A percentile compares a stretch with the other conserved stretches of the same genome.
Evolutionary conservation across 2,113 vertebrate species (phyloP).

Genomic region (Origma solitaria): DNA sequence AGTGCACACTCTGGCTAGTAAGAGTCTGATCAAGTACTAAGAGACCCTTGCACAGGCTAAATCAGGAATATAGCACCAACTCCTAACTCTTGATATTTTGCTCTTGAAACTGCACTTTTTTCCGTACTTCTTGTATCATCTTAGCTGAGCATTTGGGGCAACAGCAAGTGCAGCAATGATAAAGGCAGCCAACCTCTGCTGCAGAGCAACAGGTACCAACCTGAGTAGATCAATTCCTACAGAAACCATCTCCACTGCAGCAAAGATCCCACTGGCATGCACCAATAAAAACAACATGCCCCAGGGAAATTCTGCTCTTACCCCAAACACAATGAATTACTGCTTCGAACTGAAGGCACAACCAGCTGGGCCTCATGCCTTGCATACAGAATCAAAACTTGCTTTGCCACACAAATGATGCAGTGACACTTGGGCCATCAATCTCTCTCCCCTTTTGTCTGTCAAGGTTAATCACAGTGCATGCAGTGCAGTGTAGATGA

Average conservation of each 20-base stretch:
- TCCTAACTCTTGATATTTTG: background rate
- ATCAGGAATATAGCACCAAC: background rate
- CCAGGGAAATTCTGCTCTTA: background rate
- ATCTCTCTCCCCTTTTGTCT: background rate
- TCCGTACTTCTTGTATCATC: background rate
- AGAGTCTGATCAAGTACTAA: background rate
- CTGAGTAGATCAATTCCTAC: background rate
- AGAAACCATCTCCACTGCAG: background rate
- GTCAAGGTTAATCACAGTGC: background rate
- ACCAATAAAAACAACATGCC: background rate
- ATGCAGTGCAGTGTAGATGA: background rate
- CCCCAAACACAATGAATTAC: background rate
- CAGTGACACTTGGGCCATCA: background rate
- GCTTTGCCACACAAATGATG: background rate
- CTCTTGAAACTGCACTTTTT: background rate
- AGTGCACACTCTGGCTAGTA: rapidly evolving
- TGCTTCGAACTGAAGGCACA: background rate
- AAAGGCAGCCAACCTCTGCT: background rate
- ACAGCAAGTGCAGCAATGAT: background rate
- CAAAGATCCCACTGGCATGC: background rate
- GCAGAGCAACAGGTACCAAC: background rate
- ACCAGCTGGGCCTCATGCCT: background rate
- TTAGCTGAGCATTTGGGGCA: background rate
- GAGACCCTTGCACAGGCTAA: background rate
- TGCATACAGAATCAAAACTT: background rate